These are phyloP conservation scores for Xiphophorus birchmanni DNA, from an alignment of 2,797 vertebrate species.

Conservation along the genomic window DNA sequence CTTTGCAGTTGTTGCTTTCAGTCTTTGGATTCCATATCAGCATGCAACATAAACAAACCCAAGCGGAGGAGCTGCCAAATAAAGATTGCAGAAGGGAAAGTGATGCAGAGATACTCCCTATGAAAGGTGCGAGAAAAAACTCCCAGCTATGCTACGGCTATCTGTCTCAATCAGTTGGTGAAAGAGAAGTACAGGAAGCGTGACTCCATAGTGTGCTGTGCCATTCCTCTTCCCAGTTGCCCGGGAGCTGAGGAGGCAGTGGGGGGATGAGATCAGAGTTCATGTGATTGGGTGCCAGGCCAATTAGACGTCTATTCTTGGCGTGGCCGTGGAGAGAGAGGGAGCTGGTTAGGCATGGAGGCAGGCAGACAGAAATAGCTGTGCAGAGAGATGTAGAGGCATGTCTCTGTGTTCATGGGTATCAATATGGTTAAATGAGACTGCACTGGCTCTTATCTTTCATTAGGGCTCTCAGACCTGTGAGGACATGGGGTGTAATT, in stretches of 20 bases:
- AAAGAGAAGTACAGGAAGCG: constrained; percentile 43
- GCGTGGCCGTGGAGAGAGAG: constrained; percentile 54
- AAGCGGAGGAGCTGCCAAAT: constrained; percentile 23
- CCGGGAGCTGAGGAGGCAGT: constrained; percentile 14
- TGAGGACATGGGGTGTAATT: constrained; percentile 36
- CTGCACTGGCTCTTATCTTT: constrained; percentile 32
- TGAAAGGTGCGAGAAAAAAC: constrained; percentile 21
- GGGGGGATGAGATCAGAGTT: constrained; percentile 54
- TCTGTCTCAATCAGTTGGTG: constrained; percentile 35
- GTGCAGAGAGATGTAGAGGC: constrained; percentile 46
- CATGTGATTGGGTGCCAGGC: constrained; percentile 63
- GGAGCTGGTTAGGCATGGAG: constrained; percentile 44
- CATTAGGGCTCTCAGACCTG: constrained; percentile 35
- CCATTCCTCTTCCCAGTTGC: constrained; percentile 40
- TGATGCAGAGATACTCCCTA: not conserved
- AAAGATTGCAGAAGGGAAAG: constrained; percentile 24
- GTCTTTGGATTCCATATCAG: constrained; percentile 65
- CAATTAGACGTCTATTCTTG: constrained; percentile 78
- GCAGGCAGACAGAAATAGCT: constrained; percentile 77
- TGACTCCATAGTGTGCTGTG: constrained; percentile 21
- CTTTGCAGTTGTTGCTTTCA: constrained; percentile 71
- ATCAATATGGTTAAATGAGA: constrained; percentile 52
- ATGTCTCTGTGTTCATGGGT: constrained; percentile 60
- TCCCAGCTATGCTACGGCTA: constrained; percentile 7
- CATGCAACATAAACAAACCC: constrained; percentile 59